Percentiles rank a stretch among this genome's conserved stretches.
Evolutionary conservation across 2,888 invertebrate genomes (phyloP).

Genomic region (Eueremaeus valkanovi): DNA sequence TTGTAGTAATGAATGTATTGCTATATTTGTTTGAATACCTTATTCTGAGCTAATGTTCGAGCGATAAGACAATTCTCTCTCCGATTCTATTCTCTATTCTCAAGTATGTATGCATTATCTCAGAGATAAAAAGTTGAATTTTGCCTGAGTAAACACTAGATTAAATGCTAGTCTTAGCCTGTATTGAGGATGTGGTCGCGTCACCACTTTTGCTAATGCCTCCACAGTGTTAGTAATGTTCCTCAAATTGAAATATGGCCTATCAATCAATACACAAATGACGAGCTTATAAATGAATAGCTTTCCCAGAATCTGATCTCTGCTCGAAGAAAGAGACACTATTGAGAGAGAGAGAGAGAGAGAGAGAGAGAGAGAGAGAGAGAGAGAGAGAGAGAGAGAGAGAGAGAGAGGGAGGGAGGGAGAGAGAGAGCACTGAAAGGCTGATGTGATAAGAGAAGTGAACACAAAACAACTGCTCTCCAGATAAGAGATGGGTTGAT

Average conservation of each 20-base stretch:
- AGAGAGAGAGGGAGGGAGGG: no score
- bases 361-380: no score
- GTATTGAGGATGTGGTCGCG: conserved; percentile 17
- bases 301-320: neutral
- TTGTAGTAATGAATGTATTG: neutral
- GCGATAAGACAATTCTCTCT: neutral
- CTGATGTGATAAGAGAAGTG: neutral
- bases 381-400: no score
- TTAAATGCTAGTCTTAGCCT: neutral
- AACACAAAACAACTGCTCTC: conserved; percentile 17
- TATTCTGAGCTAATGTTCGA: neutral
- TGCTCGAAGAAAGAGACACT: no score
- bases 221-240: neutral
- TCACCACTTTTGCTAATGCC: conserved; percentile 21
- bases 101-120: conserved; percentile 10
- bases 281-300: conserved; percentile 10
- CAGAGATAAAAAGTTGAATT: conserved; percentile 14
- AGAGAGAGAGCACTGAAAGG: conserved; percentile 1
- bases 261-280: conserved; percentile 20
- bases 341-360: no score
- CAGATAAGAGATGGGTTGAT: neutral
- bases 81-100: neutral
- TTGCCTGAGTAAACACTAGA: conserved; percentile 14
- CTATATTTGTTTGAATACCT: no score
- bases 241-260: neutral